These are phyloP conservation scores for Ceyx margarethae DNA, from an alignment of 2,113 vertebrate species.

Conservation along the genomic window DNA sequence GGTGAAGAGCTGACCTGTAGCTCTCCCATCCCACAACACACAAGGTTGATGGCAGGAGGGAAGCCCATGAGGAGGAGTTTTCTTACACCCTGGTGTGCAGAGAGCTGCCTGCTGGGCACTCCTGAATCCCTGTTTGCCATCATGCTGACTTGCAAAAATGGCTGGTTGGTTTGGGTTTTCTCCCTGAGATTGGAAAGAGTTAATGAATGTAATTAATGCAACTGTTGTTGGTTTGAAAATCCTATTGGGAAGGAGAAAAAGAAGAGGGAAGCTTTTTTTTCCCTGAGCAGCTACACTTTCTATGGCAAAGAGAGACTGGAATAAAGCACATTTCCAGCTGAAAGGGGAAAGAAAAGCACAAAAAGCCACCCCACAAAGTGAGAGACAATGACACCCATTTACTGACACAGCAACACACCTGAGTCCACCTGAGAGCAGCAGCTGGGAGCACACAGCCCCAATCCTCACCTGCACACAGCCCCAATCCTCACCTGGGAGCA, in stretches of 20 bases:
- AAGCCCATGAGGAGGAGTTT: not conserved
- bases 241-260: not conserved
- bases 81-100: not conserved
- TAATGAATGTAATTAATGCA: slow-evolving; percentile 44
- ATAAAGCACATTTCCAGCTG: slow-evolving; percentile 54
- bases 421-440: slow-evolving; percentile 6
- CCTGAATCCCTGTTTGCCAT: slow-evolving; percentile 40
- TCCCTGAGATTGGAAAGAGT: not conserved
- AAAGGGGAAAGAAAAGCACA: not conserved
- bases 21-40: slow-evolving; percentile 4
- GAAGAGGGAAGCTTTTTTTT: not conserved
- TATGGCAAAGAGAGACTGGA: slow-evolving; percentile 12
- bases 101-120: not conserved
- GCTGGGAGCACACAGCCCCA: slow-evolving; percentile 25
- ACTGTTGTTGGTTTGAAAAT: slow-evolving; percentile 39
- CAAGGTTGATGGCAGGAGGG: not conserved
- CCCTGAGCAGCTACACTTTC: not conserved
- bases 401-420: slow-evolving; percentile 29
- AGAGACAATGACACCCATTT: slow-evolving; percentile 54
- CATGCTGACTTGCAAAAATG: slow-evolving; percentile 32
- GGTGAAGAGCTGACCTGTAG: slow-evolving; percentile 36
- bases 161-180: not conserved
- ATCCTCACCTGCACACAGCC: not conserved
- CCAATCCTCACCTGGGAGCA: not conserved
- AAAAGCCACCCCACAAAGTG: not conserved